Evolutionary conservation across 2,113 vertebrate species (phyloP), one percentile per base, ranked within the genome.

Genomic region (Elaphurus davidianus): DNA sequence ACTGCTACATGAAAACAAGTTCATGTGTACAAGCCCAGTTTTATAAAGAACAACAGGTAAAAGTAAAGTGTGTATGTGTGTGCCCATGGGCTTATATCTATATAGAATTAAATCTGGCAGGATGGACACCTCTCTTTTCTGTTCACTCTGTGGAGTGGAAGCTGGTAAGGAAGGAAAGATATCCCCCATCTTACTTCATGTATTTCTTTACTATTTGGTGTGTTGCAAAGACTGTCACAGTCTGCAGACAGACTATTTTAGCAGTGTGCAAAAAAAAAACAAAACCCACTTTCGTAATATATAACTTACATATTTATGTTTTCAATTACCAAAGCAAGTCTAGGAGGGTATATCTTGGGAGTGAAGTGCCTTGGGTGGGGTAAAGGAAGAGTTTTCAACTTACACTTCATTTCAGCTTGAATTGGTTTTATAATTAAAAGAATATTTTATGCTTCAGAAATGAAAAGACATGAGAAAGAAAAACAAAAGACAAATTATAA

Each of bases 401-500:
- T 79, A 78, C 28, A 92, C 28, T 33, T 30, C 6, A 79, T 47
- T 79, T 33, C 7, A 76, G n/a, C 2, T 84, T 76, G 43, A 27
- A 64, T 33, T 90, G 16, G 33, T 40, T 98, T 94, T 81, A 40
- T 88, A 74, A 67, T 71, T 79, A 50, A 81, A 82, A 96, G 64
- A 19, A 19, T 67, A 84, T 86, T 95, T 94, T 84, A 79, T 45
- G n/a, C 27, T 33, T 84, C 47, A 93, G 64, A 84, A 96, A 97
- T 89, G 57, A 96, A 93, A 93, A 94, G 36, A 23, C 19, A 83
- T 5, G 28, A 88, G 28, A 60, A 94, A 85, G 14, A 64, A 83
- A 93, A 52, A 17, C 62, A 84, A 89, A 91, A 83, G 59, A 59
- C 3, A 87, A 94, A 83, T 91, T 59, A 76, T 60, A 74, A 94